Base-by-base conservation (phyloP, 2,113 vertebrate genomes). In the Gallinago undulata region DNA sequence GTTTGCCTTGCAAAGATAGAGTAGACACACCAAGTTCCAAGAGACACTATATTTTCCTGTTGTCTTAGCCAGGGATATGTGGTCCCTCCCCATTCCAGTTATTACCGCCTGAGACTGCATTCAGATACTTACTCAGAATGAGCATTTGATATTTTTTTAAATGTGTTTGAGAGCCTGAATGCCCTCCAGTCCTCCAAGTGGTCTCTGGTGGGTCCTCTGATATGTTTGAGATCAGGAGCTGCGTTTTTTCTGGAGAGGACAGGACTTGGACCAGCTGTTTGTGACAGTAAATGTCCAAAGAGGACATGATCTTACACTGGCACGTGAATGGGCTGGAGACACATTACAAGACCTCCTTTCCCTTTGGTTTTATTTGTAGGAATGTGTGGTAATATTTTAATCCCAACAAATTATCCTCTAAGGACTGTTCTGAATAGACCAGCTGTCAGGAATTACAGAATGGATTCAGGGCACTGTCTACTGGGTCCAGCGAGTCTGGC, bases 401-500 rank as follows among this genome's bases (percentile, higher is more conserved):
- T 93, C 85, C 95, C 60, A 62, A 33, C 0, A 7, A 94, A 87
- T 93, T 51, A 59, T 82, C 66, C 94, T 92, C 89, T 37, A 2
- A 93, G 84, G 90, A 82, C 89, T 53, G 39, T 1, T 81, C 27
- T 92, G 89, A 78, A 90, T 53, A 64, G 90, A 50, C 35, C 83
- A 90, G 73, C 89, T 94, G 88, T 84, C 94, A 93, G 85, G 57
- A 80, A 81, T 93, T 75, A 86, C 82, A 90, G 87, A 88, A 74
- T 56, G 87, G 75, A 84, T 87, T 80, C 94, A 88, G 74, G 81
- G 43, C 93, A 82, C 48, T 91, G 53, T 83, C 80, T 84, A 19
- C 76, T 24, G 64, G 83, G 84, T 87, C 90, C 93, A 94, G 67
- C 57, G 28, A 95, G 67, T 83, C 84, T 93, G 91, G 87, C 74